Percentiles rank a stretch among this genome's conserved stretches.
These are phyloP conservation scores for Notospermus geniculatus DNA, from an alignment of 1,140 invertebrate species.

Conservation along the genomic window DNA sequence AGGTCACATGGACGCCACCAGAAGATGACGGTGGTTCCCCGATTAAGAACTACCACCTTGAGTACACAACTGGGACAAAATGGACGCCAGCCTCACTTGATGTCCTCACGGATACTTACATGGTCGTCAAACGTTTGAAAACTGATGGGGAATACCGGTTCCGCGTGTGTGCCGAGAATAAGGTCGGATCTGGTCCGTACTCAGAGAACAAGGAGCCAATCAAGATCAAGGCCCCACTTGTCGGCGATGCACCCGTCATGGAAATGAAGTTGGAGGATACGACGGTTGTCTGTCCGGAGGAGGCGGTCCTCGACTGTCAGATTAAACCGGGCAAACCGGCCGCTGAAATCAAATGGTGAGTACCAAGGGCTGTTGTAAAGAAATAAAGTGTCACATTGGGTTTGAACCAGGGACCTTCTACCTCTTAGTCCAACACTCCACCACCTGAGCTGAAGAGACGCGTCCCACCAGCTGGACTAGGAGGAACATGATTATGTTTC, in stretches of 20 bases:
- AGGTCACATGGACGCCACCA: conserved; percentile 80
- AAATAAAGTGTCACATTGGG: no score
- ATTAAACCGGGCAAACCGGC: conserved; percentile 49
- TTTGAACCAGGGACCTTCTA: no score
- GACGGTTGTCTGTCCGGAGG: conserved; percentile 41
- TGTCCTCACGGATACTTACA: conserved; percentile 79
- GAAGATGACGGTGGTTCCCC: conserved; percentile 95
- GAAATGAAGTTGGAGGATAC: conserved; percentile 23
- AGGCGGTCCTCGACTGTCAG: conserved; percentile 49
- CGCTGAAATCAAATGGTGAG: conserved; percentile 49
- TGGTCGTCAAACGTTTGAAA: conserved; percentile 59
- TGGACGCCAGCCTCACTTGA: conserved; percentile 89
- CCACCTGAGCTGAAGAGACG: no score
- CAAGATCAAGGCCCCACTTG: conserved; percentile 79
- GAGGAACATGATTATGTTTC: no score
- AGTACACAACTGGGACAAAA: conserved; percentile 47
- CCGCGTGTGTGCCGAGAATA: conserved; percentile 67
- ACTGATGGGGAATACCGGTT: conserved; percentile 30
- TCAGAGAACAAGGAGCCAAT: conserved; percentile 66
- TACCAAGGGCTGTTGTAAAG: no score
- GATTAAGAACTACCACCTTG: conserved; percentile 54
- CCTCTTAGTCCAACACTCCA: no score
- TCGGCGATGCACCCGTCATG: not conserved
- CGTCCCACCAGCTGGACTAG: no score
- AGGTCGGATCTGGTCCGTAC: conserved; percentile 90